A percentile compares a stretch with the other conserved stretches of the same genome.
Conservation (phyloP, 2,113 vertebrate genomes). For the Heterotilapia buettikoferi region DNA sequence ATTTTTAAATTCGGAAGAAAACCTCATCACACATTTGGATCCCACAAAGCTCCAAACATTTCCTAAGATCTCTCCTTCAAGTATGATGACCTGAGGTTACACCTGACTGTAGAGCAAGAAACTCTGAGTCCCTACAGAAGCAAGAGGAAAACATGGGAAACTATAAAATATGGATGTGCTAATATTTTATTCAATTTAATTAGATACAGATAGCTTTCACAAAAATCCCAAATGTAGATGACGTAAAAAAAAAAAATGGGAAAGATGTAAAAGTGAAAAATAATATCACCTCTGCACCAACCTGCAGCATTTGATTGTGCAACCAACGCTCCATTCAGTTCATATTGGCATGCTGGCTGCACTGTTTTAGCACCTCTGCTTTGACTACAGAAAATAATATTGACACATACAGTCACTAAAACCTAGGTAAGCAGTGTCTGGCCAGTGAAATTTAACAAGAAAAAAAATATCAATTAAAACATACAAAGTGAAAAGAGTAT, state of each 20-base stretch:
- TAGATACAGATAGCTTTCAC: conserved; percentile 65
- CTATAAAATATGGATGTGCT: conserved; percentile 61
- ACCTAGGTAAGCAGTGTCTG: background rate
- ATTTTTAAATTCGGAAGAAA: conserved; percentile 9
- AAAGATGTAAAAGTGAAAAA: background rate
- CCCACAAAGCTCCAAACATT: background rate
- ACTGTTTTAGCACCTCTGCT: background rate
- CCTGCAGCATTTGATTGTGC: background rate
- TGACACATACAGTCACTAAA: background rate
- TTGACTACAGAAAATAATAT: background rate
- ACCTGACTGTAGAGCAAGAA: conserved; percentile 44
- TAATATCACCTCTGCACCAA: background rate
- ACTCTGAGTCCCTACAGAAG: conserved; percentile 30
- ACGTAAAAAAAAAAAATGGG: background rate
- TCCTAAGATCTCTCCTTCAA: background rate
- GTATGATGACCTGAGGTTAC: conserved; percentile 16
- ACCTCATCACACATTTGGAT: background rate
- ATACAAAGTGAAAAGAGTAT: background rate
- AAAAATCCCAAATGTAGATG: conserved; percentile 13
- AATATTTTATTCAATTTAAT: conserved; percentile 66
- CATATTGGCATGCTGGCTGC: background rate
- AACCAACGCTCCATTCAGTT: background rate
- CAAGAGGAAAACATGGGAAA: conserved; percentile 50
- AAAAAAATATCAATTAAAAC: background rate
- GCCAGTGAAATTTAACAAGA: background rate